Evolutionary conservation across 2,797 vertebrate species (phyloP).

Genomic region (Danio kyathit): DNA sequence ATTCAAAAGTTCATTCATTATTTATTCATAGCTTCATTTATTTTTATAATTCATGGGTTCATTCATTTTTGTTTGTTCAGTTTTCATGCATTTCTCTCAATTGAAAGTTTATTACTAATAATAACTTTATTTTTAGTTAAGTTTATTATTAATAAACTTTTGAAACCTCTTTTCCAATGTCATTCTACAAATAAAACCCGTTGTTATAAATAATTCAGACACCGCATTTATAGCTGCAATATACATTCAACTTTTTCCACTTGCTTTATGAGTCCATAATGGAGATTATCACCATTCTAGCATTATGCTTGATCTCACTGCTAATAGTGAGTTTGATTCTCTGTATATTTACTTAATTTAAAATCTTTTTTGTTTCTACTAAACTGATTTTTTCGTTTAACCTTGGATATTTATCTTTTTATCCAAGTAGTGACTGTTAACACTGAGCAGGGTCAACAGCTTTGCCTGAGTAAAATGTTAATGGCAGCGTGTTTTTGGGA

Average conservation of each 20-base stretch:
- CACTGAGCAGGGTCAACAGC: background rate
- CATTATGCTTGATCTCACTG: background rate
- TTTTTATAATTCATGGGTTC: too few species aligned
- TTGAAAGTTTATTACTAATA: too few species aligned
- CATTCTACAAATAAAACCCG: constrained; percentile 61
- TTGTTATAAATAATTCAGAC: constrained; percentile 66
- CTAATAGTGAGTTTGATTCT: background rate
- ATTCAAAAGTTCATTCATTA: too few species aligned
- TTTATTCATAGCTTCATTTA: too few species aligned
- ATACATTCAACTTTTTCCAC: constrained; percentile 39
- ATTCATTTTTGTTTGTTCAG: too few species aligned
- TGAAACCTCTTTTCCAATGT: constrained; percentile 58
- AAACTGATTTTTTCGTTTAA: background rate
- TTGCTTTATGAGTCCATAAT: background rate
- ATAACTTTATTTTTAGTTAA: too few species aligned
- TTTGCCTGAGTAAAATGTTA: constrained; percentile 2
- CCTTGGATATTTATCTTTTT: background rate
- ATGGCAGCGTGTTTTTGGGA: constrained; percentile 22
- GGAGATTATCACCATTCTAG: background rate
- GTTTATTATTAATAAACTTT: too few species aligned
- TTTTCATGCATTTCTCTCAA: too few species aligned
- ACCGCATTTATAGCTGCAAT: constrained; percentile 61
- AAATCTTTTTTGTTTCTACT: too few species aligned
- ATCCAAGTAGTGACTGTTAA: background rate
- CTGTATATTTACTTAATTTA: too few species aligned